Conservation (phyloP, 1,140 invertebrate species). For the Leptopilina boulardi region DNA sequence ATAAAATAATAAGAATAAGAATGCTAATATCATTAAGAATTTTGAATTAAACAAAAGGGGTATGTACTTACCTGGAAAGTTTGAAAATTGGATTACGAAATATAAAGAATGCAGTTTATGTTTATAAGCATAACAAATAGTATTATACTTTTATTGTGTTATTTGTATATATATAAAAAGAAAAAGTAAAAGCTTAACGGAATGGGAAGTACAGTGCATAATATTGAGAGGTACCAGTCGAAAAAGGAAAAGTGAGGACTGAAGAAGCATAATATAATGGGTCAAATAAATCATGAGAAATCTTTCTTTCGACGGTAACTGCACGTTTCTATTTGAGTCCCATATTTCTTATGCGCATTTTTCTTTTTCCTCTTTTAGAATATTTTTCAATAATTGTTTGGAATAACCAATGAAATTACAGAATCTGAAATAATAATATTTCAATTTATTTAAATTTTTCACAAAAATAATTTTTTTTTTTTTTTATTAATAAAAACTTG, state of each 20-base stretch:
- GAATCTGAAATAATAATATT: too few species aligned
- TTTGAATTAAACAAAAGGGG: too few species aligned
- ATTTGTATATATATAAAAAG: too few species aligned
- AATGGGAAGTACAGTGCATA: background rate
- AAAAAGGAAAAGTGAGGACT: constrained; percentile 68
- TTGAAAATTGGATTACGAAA: too few species aligned
- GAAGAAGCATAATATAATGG: constrained; percentile 67
- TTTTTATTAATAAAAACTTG: too few species aligned
- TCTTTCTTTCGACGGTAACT: constrained; percentile 54
- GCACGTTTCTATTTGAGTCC: constrained; percentile 38
- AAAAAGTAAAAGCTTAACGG: constrained; percentile 1
- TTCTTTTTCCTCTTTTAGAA: constrained; percentile 37
- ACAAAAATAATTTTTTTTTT: too few species aligned
- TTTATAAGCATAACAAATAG: background rate
- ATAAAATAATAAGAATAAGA: too few species aligned
- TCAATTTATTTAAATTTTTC: too few species aligned
- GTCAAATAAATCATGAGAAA: constrained; percentile 67
- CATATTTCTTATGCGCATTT: constrained; percentile 25
- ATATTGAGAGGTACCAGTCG: background rate
- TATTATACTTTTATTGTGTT: background rate
- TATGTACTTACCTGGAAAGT: too few species aligned
- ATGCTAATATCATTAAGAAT: too few species aligned
- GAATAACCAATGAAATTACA: background rate
- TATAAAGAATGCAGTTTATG: background rate
- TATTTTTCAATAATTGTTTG: constrained; percentile 8